Evolutionary conservation across 1,140 invertebrate genomes (phyloP), one percentile per base, ranked within the genome.

Genomic region (Eufriesea mexicana): DNA sequence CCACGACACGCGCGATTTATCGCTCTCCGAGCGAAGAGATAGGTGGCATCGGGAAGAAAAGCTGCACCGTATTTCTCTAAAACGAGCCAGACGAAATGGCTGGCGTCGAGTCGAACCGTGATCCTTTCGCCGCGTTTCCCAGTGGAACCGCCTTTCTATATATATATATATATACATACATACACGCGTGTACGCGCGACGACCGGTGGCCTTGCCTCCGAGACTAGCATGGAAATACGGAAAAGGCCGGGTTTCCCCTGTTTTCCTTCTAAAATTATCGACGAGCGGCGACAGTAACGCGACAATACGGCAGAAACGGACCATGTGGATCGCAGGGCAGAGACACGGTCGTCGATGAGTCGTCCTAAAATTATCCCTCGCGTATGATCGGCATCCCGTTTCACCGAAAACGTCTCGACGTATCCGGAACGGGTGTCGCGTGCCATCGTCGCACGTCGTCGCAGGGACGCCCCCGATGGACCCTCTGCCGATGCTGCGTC

Each of bases 241-340:
- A 61, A 87, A 79, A 79, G 61, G 59, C 35, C 14, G n/a, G 23
- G 66, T 51, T 73, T 61, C 61, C 64, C 78, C 25, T 47, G 59
- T 77, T 82, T 86, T 83, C 18, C 59, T 20, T 83, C 89, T 91
- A 91, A 91, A 91, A 88, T 91, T 91, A 92, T 87, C 82, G 57
- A 64, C 51, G 45, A 59, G 49, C 79, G 78, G 82, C 72, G 74
- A 87, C 87, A 88, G 90, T 86, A 91, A 92, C 91, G 87, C 87
- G 76, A 85, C 25, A 86, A 71, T 79, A 73, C 75, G 49, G 66
- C 83, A 84, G 78, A 80, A 71, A 70, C 71, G 78, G 62, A 85
- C 83, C 91, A 90, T 85, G 86, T 91, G 91, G 90, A 90, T 85
- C 62, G 62, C 54, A 82, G 76, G 82, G 77, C 83, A 77, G 77